Base-by-base conservation (phyloP, 1,140 invertebrate genomes). In the Olivierus martensii region DNA sequence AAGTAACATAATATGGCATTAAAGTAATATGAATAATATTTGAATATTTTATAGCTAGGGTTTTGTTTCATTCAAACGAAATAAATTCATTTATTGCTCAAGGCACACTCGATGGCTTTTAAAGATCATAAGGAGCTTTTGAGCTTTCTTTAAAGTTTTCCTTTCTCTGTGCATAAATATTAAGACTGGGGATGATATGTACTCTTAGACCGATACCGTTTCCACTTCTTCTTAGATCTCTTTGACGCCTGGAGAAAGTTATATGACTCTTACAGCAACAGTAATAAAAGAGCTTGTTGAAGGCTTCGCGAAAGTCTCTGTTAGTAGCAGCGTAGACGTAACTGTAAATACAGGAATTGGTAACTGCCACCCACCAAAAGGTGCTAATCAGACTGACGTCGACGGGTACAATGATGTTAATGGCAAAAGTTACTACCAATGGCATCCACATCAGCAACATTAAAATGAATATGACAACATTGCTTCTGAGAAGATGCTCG, bases 241-340 rank as follows among this genome's bases (percentile, higher is more conserved):
- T 10, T n/a, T 49, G 49, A 44, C 62, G 55, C 15, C 60, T 22
- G 4, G 46, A 28, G 37, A 82, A 79, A 19, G 79, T 78, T 7
- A 86, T 77, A 3, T 79, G 81, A 6, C 79, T 84, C 65, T 87
- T 87, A 68, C 83, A 86, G 62, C 81, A 87, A 62, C 83, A 87
- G 59, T 87, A 87, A 59, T 86, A 77, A 62, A 85, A 87, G 11
- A 87, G 67, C 62, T 84, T 81, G 18, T 80, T 71, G 63, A 82
- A 88, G 3, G 82, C 82, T 53, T 74, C 78, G 15, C 82, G 71
- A 61, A 84, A 85, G 62, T 80, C 77, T 0, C 75, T 69, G 61
- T 82, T 79, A 3, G 75, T 66, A 0, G 77, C 67, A 50, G 78
- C 78, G 61, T 84, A 84, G 1, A 84, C 63, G 3, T 82, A 71